phyloP scores from a whole-genome alignment of 2,797 vertebrate species.

The Malurus leucopterus region DNA sequence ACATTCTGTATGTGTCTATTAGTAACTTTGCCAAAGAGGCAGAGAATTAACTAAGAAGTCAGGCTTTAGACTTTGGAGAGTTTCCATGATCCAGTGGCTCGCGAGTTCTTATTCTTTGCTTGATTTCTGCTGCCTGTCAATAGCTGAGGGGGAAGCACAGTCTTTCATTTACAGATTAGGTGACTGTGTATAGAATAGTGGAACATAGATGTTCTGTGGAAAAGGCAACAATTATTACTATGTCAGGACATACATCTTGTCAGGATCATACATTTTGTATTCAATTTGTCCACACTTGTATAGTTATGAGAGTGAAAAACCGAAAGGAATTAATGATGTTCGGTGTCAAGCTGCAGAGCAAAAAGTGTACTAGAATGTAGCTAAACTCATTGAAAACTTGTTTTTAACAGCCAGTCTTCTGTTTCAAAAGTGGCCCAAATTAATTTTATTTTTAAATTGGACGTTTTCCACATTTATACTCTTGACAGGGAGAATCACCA shows the following conservation, averaged over 20 bases:
- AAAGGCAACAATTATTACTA: background rate
- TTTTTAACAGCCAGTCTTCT: constrained; percentile 19
- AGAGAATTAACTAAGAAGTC: constrained; percentile 5
- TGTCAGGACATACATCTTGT: background rate
- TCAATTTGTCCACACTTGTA: background rate
- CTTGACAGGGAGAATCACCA: constrained; percentile 90
- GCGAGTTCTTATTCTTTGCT: constrained; percentile 64
- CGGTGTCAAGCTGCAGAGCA: background rate
- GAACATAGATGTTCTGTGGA: background rate
- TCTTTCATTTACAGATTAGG: background rate
- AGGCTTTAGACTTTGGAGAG: constrained; percentile 15
- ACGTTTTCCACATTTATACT: constrained; percentile 10
- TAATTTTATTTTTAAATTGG: constrained; percentile 47
- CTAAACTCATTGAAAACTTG: constrained; percentile 15
- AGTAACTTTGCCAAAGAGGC: constrained; percentile 4
- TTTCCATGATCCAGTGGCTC: constrained; percentile 71
- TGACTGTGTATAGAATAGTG: background rate
- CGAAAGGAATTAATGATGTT: background rate
- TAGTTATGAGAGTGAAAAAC: background rate
- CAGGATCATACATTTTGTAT: background rate
- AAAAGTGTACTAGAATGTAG: background rate
- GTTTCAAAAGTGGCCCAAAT: background rate
- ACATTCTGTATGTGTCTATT: background rate
- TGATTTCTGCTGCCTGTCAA: constrained; percentile 69
- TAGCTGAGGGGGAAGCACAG: constrained; percentile 7